Evolutionary conservation across 2,113 vertebrate genomes (phyloP).

Genomic region (Leuciscus idus): DNA sequence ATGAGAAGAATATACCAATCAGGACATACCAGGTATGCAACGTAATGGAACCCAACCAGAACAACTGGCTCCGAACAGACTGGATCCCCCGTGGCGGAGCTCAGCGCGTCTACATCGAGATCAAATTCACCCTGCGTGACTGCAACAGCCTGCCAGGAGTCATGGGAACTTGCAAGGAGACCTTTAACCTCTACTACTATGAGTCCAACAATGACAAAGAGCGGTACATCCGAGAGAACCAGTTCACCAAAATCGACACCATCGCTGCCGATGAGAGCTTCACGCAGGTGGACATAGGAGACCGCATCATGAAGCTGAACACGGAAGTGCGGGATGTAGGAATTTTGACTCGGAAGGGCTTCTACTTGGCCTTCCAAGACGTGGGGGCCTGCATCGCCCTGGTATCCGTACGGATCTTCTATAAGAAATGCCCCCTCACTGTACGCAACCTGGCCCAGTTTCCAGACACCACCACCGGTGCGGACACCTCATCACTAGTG

Average conservation of each 20-base stretch:
- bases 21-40: constrained; percentile 92
- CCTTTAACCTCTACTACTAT: constrained; percentile 98
- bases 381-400: constrained; percentile 96
- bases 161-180: constrained; percentile 99
- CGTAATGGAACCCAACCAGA: constrained; percentile 95
- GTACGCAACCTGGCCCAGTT: constrained; percentile 95
- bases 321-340: constrained; percentile 95
- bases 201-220: constrained; percentile 95
- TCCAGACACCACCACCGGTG: constrained; percentile 91
- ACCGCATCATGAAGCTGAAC: constrained; percentile 98
- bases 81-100: constrained; percentile 96
- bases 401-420: constrained; percentile 95
- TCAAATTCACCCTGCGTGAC: constrained; percentile 97
- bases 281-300: constrained; percentile 97
- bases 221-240: constrained; percentile 92
- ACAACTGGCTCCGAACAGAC: constrained; percentile 97
- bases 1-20: constrained; percentile 81
- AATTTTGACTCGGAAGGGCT: constrained; percentile 89
- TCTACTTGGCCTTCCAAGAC: constrained; percentile 98
- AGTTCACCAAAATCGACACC: constrained; percentile 97
- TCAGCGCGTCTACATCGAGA: constrained; percentile 95
- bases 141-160: constrained; percentile 97
- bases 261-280: constrained; percentile 98
- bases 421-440: constrained; percentile 94
- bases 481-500: constrained; percentile 94